Evolutionary conservation across 37 sponge, comb jelly and placozoan species (phyloP).

Genomic region (Axinella damicornis): DNA sequence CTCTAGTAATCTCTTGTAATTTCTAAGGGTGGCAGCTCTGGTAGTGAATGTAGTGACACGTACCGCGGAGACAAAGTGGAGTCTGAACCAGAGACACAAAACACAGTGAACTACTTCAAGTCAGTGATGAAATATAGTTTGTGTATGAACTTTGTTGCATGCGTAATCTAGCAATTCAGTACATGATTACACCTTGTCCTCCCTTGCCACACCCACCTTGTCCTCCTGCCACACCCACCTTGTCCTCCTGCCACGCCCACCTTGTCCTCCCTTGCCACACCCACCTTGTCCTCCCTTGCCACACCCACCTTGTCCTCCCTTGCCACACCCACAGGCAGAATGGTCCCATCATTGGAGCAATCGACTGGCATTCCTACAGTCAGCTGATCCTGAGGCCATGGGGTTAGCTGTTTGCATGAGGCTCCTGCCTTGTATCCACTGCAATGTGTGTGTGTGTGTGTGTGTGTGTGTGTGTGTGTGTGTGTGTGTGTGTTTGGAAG

Average conservation of each 20-base stretch:
- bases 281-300: neutral
- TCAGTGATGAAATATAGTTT: neutral
- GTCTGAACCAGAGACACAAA: constrained; percentile 83
- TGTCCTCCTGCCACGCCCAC: too few relatives aligned
- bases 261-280: too few relatives aligned
- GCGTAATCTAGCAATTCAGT: too few relatives aligned
- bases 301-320: too few relatives aligned
- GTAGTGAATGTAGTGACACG: constrained; percentile 70
- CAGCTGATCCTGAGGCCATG: constrained; percentile 82
- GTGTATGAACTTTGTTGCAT: too few relatives aligned
- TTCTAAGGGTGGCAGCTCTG: constrained; percentile 67
- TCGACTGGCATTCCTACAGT: constrained; percentile 85
- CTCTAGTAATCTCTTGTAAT: too few relatives aligned
- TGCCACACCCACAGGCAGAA: constrained; percentile 11
- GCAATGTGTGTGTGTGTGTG: too few relatives aligned
- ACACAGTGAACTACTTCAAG: constrained; percentile 69
- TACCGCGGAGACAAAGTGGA: constrained; percentile 71
- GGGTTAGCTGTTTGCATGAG: constrained; percentile 19
- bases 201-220: too few relatives aligned
- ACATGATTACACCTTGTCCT: too few relatives aligned
- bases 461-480: too few relatives aligned
- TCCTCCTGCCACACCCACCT: neutral
- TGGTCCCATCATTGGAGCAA: constrained; percentile 66
- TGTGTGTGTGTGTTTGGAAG: too few relatives aligned
- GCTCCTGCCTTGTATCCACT: too few relatives aligned